Percentiles rank a stretch among this genome's conserved stretches.
phyloP scores from a whole-genome alignment of 2,888 invertebrate species.

The Agonopterix arenella region DNA sequence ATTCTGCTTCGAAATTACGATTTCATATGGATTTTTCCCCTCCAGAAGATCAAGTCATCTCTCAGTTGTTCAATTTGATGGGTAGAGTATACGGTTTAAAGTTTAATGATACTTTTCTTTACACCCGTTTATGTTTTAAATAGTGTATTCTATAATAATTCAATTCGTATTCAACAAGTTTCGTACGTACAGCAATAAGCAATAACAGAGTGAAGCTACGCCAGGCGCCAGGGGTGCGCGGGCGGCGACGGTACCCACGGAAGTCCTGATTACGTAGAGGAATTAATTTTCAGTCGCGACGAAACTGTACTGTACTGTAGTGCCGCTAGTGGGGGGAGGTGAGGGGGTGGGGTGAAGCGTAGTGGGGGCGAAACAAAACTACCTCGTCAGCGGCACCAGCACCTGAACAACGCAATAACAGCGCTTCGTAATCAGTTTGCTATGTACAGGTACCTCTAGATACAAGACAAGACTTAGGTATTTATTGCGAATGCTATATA shows the following conservation, averaged over 20 bases:
- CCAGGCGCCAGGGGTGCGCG: slow-evolving; percentile 18
- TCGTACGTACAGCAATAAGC: neutral
- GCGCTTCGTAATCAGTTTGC: slow-evolving; percentile 55
- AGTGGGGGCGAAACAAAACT: slow-evolving; percentile 51
- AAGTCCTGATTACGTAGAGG: slow-evolving; percentile 76
- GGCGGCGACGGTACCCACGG: slow-evolving; percentile 38
- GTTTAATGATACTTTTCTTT: too few species aligned
- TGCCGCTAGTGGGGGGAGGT: slow-evolving; percentile 25
- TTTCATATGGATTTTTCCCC: too few species aligned
- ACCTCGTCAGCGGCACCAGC: slow-evolving; percentile 59
- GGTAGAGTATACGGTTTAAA: too few species aligned
- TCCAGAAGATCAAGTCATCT: too few species aligned
- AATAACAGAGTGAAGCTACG: slow-evolving; percentile 50
- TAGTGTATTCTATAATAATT: too few species aligned
- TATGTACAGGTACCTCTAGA: too few species aligned
- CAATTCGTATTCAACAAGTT: neutral
- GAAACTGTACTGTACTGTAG: slow-evolving; percentile 57
- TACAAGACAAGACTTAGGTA: too few species aligned
- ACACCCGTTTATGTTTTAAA: too few species aligned
- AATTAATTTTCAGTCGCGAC: slow-evolving; percentile 76
- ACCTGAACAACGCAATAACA: slow-evolving; percentile 65
- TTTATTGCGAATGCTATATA: too few species aligned
- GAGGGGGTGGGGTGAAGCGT: slow-evolving; percentile 13
- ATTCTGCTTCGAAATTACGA: too few species aligned
- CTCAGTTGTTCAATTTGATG: too few species aligned